Conservation (phyloP, 2,797 vertebrate genomes). For the Myripristis jacobus region DNA sequence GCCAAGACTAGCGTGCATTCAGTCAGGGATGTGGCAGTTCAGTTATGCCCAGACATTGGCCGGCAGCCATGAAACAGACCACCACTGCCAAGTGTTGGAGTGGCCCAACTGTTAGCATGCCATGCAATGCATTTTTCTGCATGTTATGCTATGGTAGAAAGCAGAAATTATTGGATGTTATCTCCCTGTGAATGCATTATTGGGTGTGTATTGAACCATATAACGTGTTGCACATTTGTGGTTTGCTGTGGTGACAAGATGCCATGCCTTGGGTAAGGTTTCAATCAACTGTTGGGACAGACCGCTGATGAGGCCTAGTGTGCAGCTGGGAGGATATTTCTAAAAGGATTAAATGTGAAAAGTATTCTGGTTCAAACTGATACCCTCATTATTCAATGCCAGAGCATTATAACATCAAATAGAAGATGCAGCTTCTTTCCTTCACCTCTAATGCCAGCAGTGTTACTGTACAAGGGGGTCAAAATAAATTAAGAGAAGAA, state of each 20-base stretch:
- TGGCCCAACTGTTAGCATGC: conserved; percentile 6
- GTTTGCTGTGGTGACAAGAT: conserved; percentile 23
- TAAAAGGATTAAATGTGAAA: conserved; percentile 2
- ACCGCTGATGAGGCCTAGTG: conserved; percentile 1
- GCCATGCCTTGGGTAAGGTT: conserved; percentile 20
- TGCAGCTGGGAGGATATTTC: conserved; percentile 15
- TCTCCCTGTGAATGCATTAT: background rate
- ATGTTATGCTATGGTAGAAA: conserved; percentile 5
- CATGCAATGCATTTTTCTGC: background rate
- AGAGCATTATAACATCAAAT: background rate
- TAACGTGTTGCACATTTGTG: background rate
- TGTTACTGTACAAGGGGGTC: conserved; percentile 18
- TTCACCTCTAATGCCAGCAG: conserved; percentile 16
- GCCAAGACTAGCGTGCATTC: conserved; percentile 47
- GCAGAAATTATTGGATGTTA: background rate
- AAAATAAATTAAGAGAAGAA: conserved; percentile 5
- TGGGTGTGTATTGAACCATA: background rate
- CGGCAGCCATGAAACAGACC: conserved; percentile 38
- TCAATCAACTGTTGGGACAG: conserved; percentile 23
- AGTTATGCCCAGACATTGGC: conserved; percentile 62
- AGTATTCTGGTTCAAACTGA: conserved; percentile 25
- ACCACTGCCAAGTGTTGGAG: conserved; percentile 1
- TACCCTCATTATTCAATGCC: conserved; percentile 28
- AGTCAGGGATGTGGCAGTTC: conserved; percentile 57
- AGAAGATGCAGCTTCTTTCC: background rate